A percentile compares a stretch with the other conserved stretches of the same genome.
Conservation (phyloP, 1,140 invertebrate species). For the Plectrocnemia conspersa region DNA sequence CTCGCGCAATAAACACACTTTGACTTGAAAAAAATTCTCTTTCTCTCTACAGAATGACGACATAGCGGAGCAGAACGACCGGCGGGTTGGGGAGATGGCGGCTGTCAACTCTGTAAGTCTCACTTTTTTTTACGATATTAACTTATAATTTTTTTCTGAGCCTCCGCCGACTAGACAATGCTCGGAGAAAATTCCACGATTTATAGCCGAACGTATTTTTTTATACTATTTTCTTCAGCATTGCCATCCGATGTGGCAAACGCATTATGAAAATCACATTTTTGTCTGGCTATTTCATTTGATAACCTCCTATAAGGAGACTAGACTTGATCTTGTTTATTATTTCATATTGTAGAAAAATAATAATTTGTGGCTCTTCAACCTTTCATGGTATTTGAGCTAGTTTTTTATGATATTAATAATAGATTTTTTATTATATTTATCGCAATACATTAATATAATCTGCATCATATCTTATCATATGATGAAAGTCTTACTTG, state of each 20-base stretch:
- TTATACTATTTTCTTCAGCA: neutral
- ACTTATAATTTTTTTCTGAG: neutral
- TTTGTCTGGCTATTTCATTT: neutral
- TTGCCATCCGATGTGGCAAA: neutral
- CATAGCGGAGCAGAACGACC: slow-evolving; percentile 31
- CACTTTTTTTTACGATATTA: neutral
- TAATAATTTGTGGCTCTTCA: too few relatives aligned
- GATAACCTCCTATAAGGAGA: neutral
- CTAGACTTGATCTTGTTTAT: too few relatives aligned
- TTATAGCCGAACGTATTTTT: neutral
- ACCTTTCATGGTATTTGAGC: too few relatives aligned
- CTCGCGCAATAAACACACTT: neutral
- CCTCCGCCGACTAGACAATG: neutral
- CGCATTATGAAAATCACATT: neutral
- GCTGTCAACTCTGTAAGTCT: slow-evolving; percentile 34
- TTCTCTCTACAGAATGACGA: slow-evolving; percentile 33
- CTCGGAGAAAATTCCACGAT: neutral
- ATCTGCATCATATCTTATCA: too few relatives aligned
- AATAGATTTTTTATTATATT: too few relatives aligned
- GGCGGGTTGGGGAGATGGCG: slow-evolving; percentile 32
- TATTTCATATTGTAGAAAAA: too few relatives aligned
- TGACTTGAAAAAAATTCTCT: slow-evolving; percentile 5
- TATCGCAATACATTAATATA: too few relatives aligned
- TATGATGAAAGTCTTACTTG: too few relatives aligned
- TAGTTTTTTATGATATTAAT: too few relatives aligned